These are phyloP conservation scores for Rhinoptilus africanus DNA, from an alignment of 2,113 vertebrate species.

Conservation along the genomic window DNA sequence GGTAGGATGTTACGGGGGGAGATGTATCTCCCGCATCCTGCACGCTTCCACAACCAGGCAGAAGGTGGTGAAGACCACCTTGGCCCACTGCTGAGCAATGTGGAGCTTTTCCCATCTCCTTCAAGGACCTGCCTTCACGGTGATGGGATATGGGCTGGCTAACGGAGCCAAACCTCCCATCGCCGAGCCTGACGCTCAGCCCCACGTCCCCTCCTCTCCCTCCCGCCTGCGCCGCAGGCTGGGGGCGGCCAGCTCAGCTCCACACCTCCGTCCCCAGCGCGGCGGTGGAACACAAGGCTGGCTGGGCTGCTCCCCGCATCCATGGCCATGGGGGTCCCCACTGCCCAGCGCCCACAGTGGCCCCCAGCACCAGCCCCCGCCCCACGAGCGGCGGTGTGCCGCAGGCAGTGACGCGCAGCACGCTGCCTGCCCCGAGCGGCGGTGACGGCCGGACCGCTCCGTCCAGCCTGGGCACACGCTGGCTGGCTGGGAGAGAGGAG, in stretches of 20 bases:
- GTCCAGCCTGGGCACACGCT: neutral
- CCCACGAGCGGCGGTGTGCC: fast-evolving
- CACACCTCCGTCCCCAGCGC: fast-evolving
- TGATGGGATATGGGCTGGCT: fast-evolving
- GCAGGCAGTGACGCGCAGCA: fast-evolving
- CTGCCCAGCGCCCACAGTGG: fast-evolving
- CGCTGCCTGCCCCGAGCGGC: fast-evolving
- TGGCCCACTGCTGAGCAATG: neutral
- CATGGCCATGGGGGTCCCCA: fast-evolving
- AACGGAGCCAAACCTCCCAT: neutral
- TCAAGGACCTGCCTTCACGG: neutral
- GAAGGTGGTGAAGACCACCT: neutral
- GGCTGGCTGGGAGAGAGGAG: neutral
- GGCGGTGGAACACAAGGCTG: neutral
- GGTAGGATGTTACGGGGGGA: fast-evolving
- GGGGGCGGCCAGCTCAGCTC: neutral
- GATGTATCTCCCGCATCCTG: neutral
- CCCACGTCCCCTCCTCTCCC: neutral
- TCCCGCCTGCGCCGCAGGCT: neutral
- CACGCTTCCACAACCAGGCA: neutral
- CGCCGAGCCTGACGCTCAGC: fast-evolving
- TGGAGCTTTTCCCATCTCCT: neutral
- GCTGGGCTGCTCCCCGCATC: neutral
- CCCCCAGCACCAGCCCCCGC: neutral
- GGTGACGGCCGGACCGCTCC: neutral